These are phyloP conservation scores for Phengaris alcon DNA, from an alignment of 2,888 invertebrate genomes.

Conservation along the genomic window DNA sequence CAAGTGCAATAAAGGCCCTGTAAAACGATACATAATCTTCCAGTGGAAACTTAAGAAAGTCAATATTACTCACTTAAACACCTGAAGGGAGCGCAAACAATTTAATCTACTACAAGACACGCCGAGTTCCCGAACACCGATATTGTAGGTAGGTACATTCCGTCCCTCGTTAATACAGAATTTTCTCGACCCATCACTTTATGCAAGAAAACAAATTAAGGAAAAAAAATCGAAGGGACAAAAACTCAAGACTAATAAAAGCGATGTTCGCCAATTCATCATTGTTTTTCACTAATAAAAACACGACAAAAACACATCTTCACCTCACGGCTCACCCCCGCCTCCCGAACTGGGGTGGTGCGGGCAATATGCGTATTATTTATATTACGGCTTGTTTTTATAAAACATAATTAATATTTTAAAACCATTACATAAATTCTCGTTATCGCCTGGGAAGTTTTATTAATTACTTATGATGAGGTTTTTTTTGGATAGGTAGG, in stretches of 20 bases:
- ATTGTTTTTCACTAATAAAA: conserved; percentile 74
- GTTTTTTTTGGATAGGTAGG: neutral
- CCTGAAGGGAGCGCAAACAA: conserved; percentile 58
- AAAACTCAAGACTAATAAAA: conserved; percentile 54
- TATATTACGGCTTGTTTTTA: conserved; percentile 16
- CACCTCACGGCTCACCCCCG: conserved; percentile 46
- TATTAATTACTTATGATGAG: neutral
- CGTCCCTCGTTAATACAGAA: conserved; percentile 60
- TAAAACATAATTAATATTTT: conserved; percentile 19
- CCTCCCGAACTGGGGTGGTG: conserved; percentile 33
- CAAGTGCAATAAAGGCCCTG: neutral
- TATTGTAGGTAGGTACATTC: conserved; percentile 54
- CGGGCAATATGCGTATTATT: conserved; percentile 33
- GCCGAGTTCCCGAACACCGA: conserved; percentile 49
- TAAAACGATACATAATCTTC: conserved; percentile 21
- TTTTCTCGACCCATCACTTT: conserved; percentile 51
- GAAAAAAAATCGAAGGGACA: conserved; percentile 50
- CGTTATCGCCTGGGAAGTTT: neutral
- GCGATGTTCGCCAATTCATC: conserved; percentile 69
- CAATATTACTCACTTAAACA: conserved; percentile 41
- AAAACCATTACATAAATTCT: neutral
- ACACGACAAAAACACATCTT: conserved; percentile 65
- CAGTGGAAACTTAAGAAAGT: conserved; percentile 29
- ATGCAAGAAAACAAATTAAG: conserved; percentile 42
- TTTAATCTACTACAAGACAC: conserved; percentile 67